Base-by-base conservation (phyloP, 23 tunicate species). In the Styela plicata region DNA sequence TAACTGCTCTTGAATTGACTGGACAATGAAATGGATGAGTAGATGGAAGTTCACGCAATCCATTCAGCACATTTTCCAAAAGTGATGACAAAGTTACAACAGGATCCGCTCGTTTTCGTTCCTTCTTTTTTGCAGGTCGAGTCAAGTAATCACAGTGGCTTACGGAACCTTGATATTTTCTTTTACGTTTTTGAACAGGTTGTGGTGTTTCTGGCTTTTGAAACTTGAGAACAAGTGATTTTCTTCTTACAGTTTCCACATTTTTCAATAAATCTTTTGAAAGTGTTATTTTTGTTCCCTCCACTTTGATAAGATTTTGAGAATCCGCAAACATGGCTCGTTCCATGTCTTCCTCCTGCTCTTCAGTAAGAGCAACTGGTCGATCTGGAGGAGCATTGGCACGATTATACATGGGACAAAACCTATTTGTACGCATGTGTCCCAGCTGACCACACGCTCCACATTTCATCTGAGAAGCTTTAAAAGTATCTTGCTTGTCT, bases 381-480 rank as follows among this genome's bases (percentile, higher is more conserved):
- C 86, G 89, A 52, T 88, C 98, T 22, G 89, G 89, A 34, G 53
- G 61, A 1, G 69, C 37, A 24, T 44, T 74, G 63, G 84, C 57
- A 21, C 83, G 79, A 52, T 85, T 88, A 85, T 91, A 91, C 98
- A 88, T 82, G 0, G 98, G 98, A 52, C 98, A 93, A 67, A 70
- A 93, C 52, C 98, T 82, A 75, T 93, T 93, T 7, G 98, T 93
- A 33, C 98, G 61, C 98, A 93, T 93, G 75, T 93, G 98, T 0
- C 98, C 98, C 33, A 85, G 78, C 74, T 88, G 90, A 2, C 98
- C 98, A 66, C 98, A 93, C 0, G 98, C 98, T 0, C 98, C 98
- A 77, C 98, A 93, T 65, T 88, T 93, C 98, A 93, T 88, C 81
- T 93, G 98, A 86, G 81, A 36, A 0, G 81, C 25, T 37, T 76